These are phyloP conservation scores for Clarias macrocephalus DNA, from an alignment of 2,113 vertebrate species.

Conservation along the genomic window DNA sequence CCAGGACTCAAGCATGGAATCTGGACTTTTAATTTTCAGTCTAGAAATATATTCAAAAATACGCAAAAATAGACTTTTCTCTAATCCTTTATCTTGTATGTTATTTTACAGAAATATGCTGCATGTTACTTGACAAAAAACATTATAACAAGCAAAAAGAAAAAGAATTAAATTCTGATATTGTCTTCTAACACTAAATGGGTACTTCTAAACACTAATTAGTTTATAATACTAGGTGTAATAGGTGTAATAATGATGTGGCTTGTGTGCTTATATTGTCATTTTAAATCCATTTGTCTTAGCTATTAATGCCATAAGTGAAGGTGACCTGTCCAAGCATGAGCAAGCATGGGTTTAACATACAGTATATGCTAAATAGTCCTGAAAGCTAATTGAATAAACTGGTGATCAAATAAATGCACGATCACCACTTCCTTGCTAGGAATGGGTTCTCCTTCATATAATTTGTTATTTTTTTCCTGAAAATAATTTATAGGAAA, in stretches of 20 bases:
- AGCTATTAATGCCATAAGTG: background rate
- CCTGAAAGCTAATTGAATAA: constrained; percentile 6
- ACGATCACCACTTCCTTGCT: background rate
- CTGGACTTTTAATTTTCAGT: background rate
- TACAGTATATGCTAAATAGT: background rate
- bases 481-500: background rate
- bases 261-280: background rate
- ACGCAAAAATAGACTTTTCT: background rate
- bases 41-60: background rate
- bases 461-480: background rate
- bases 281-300: background rate
- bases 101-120: background rate
- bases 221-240: background rate
- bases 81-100: too few species aligned
- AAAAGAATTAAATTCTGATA: background rate
- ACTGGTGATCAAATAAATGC: background rate
- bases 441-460: background rate
- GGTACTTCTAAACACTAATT: background rate
- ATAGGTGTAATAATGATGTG: constrained; percentile 4
- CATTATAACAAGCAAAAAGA: background rate
- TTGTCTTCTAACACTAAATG: background rate
- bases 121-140: too few species aligned
- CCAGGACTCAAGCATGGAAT: background rate
- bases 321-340: background rate
- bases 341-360: background rate